Evolutionary conservation across 2,113 vertebrate species (phyloP).

Genomic region (Chlorodrepanis virens): DNA sequence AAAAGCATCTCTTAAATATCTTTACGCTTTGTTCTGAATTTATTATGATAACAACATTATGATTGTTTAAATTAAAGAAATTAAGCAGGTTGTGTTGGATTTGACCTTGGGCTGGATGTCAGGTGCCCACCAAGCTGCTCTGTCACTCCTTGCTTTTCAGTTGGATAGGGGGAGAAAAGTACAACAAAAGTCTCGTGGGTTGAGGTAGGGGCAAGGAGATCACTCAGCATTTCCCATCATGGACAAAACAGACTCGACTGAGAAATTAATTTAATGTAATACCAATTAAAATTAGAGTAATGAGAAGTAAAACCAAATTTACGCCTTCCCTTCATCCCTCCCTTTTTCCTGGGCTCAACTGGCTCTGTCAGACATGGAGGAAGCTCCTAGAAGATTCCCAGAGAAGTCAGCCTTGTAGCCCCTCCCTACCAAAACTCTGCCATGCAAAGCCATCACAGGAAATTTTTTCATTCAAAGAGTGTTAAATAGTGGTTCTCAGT

Average conservation of each 20-base stretch:
- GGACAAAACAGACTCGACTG: not conserved
- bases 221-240: not conserved
- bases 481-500: not conserved
- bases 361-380: not conserved
- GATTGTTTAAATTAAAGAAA: not conserved
- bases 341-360: not conserved
- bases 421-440: not conserved
- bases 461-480: not conserved
- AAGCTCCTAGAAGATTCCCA: not conserved
- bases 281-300: not conserved
- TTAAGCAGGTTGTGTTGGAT: not conserved
- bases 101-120: not conserved
- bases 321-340: not conserved
- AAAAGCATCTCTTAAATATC: not conserved
- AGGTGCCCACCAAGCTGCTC: not conserved
- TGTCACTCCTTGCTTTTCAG: not conserved
- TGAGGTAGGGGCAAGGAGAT: not conserved
- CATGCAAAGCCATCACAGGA: not conserved
- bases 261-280: not conserved
- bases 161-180: not conserved
- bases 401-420: not conserved
- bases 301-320: not conserved
- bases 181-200: rapidly evolving
- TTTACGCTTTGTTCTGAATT: not conserved
- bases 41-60: not conserved